Base-by-base conservation (phyloP, 1,140 invertebrate genomes). In the Leptinotarsa lineolata region DNA sequence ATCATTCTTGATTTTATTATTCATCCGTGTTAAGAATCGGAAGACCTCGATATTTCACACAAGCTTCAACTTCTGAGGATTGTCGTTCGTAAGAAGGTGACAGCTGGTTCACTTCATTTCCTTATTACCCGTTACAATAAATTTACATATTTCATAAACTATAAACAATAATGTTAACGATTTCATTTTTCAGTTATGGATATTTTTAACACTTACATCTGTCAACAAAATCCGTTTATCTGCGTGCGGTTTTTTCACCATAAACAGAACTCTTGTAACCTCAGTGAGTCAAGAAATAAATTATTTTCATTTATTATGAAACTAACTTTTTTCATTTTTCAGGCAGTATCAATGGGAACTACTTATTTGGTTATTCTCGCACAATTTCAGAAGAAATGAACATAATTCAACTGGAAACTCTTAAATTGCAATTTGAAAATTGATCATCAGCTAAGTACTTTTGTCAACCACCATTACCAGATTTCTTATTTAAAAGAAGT, bases 281-380 rank as follows among this genome's bases (percentile, higher is more conserved):
- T 67, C 63, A 22, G 71, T 72, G 46, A 72, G 71, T 72, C 16
- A 24, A 18, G 39, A 72, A 39, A 45, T 15, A 8, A 18, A 60
- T 60, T 24, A 6, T 30, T 16, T 70, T 39, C 22, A 16, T 15
- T 12, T 8, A 15, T 54, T 22, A 3, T 46, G 5, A 24, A 16
- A 65, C 20, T 21, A 3, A 13, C 1, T 39, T 39, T 11, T 39
- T 39, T 39, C 11, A 8, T 16, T 39, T 73, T 73, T 39, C 45
- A 73, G 72, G 72, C 72, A n/a, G 65, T 73, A 13, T 22, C 72
- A 15, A 69, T 39, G 15, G 66, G 72, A 16, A 58, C 44, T 5
- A 73, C 72, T 21, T 73, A 73, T 48, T 59, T 73, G 15, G 66
- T 73, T n/a, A 69, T 73, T 48, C 20, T 73, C n/a, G 72, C 66